Percentiles rank a stretch among this genome's conserved stretches.
phyloP scores from a whole-genome alignment of 2,113 vertebrate genomes.

The Vidua macroura region DNA sequence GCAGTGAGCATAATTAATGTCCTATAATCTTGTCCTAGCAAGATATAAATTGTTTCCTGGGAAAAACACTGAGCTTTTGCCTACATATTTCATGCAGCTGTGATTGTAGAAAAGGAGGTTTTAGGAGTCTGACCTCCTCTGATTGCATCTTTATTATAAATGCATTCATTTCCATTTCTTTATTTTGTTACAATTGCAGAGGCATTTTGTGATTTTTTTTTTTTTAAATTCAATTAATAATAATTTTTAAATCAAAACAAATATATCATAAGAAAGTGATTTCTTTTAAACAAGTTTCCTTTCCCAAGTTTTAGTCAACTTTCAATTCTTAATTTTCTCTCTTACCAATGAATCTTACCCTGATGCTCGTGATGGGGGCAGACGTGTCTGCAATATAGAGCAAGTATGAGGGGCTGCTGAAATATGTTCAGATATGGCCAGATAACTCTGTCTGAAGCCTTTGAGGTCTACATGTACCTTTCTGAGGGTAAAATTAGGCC shows the following conservation, averaged over 20 bases:
- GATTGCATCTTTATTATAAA: background rate
- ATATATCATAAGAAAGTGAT: background rate
- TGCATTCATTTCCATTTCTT: background rate
- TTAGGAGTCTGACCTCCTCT: background rate
- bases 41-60: constrained; percentile 23
- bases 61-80: background rate
- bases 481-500: background rate
- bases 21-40: background rate
- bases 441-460: background rate
- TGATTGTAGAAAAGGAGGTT: background rate
- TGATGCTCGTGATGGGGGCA: background rate
- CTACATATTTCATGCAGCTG: constrained; percentile 14
- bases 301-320: background rate
- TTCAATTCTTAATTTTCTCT: background rate
- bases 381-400: background rate
- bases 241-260: background rate
- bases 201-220: background rate
- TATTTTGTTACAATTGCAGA: background rate
- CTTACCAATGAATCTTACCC: background rate
- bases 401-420: background rate
- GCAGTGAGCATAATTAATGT: background rate
- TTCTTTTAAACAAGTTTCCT: background rate
- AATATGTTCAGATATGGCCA: background rate
- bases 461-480: background rate
- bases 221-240: background rate